A percentile compares a stretch with the other conserved stretches of the same genome.
Conservation (phyloP, 2,797 vertebrate genomes). For the Neoniphon sammara region DNA sequence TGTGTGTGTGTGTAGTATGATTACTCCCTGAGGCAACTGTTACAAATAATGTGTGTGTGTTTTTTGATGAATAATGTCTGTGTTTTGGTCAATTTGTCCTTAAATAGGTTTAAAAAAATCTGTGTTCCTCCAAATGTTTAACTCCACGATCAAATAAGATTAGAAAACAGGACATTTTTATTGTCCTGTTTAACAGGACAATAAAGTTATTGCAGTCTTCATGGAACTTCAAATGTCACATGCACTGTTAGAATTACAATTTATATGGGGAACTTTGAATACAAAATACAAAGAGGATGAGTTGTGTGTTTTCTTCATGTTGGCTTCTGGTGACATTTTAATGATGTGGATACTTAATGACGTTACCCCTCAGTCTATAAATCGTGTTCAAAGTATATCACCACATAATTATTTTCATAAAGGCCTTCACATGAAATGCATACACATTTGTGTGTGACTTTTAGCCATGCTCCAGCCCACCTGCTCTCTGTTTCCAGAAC, state of each 20-base stretch:
- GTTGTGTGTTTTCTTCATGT: background rate
- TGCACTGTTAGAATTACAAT: background rate
- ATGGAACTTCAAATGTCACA: background rate
- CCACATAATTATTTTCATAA: slow-evolving; percentile 18
- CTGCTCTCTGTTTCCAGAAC: slow-evolving; percentile 7
- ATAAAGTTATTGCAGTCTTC: slow-evolving; percentile 1
- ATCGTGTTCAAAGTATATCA: background rate
- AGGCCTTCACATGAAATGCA: background rate
- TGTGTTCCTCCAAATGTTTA: background rate
- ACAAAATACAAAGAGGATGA: too few relatives aligned
- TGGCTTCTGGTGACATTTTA: slow-evolving; percentile 21
- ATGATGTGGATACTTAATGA: slow-evolving; percentile 22
- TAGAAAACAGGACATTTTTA: background rate
- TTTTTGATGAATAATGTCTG: background rate
- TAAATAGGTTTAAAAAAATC: background rate
- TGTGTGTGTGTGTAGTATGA: too few relatives aligned
- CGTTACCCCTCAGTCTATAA: background rate
- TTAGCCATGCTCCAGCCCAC: background rate
- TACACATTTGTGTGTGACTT: background rate
- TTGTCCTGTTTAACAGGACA: too few relatives aligned
- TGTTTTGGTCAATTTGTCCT: background rate
- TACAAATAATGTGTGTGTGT: too few relatives aligned
- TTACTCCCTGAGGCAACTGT: too few relatives aligned
- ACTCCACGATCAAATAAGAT: background rate
- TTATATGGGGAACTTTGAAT: too few relatives aligned